Evolutionary conservation across 2,888 invertebrate genomes (phyloP), one percentile per base, ranked within the genome.

Genomic region (Myopa testacea): DNA sequence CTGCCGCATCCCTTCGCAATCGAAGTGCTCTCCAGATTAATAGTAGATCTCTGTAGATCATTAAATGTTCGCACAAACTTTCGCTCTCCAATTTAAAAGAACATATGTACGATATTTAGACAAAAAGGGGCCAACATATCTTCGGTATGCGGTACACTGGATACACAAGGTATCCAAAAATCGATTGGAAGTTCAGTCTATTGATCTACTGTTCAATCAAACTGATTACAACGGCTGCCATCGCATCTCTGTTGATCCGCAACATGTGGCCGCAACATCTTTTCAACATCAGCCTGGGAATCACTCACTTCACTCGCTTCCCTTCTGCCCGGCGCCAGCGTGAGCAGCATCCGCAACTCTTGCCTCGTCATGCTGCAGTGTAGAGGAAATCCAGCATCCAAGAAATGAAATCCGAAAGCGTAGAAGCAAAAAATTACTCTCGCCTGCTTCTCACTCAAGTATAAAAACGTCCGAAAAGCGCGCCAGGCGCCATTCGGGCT

Each of bases 401-500:
- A 76, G 75, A 78, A 80, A 75, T 34, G 65, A 67, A 38, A n/a
- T 34, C 55, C 26, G 60, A 73, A 74, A 69, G 65, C 58, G 58
- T 16, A 34, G 45, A 58, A 62, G 45, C 58, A 1, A 71, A 72
- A 55, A 38, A 40, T 58, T n/a, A n/a, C 65, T 68, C 55, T 75
- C 55, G 77, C 77, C 37, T 45, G 50, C 63, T 68, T 12, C 68
- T 40, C 62, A 26, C 72, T 71, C 77, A 72, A 72, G 65, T 37
- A 67, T 45, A 71, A 79, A 77, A 73, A 73, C 69, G 76, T 76
- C 75, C 80, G 68, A 77, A 81, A 79, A 81, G 82, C 82, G 81
- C 80, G 82, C 81, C 81, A 82, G 88, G 88, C 89, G 89, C 88
- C 88, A 88, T 85, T 86, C 84, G 85, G 88, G 85, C 88, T 89